Evolutionary conservation across 2,888 invertebrate genomes (phyloP).

Genomic region (Apeira syringaria): DNA sequence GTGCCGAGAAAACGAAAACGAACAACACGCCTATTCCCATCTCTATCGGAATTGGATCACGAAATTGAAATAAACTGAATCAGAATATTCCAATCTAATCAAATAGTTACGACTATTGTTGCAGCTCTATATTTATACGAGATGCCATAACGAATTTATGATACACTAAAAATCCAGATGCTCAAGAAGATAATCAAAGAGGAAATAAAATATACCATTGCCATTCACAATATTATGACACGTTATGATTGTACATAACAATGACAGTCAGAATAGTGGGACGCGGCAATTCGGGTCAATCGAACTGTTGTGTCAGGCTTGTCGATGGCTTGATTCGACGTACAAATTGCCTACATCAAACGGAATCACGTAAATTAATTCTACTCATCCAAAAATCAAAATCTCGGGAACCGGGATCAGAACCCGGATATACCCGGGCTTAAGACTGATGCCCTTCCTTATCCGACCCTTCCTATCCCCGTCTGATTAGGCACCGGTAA

Average conservation of each 20-base stretch:
- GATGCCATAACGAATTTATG: conserved; percentile 21
- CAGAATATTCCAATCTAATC: conserved; percentile 26
- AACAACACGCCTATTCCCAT: conserved; percentile 23
- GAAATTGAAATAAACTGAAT: conserved; percentile 31
- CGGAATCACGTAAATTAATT: conserved; percentile 31
- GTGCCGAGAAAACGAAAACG: conserved; percentile 17
- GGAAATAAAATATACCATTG: conserved; percentile 15
- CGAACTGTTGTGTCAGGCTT: conserved; percentile 13
- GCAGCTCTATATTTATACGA: conserved; percentile 21
- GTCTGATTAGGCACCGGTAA: conserved; percentile 41
- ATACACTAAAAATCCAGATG: conserved; percentile 18
- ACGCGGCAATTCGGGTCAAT: conserved; percentile 24
- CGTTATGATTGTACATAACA: conserved; percentile 25
- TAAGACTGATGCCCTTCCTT: conserved; percentile 32
- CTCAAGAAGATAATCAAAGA: conserved; percentile 20
- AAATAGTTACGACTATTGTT: conserved; percentile 28
- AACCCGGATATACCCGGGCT: conserved; percentile 25
- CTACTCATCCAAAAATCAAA: conserved; percentile 30
- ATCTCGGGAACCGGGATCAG: conserved; percentile 23
- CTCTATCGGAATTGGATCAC: conserved; percentile 23
- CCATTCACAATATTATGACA: conserved; percentile 18
- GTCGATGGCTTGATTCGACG: conserved; percentile 24
- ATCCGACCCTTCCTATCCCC: conserved; percentile 41
- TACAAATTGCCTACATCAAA: conserved; percentile 29
- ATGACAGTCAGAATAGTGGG: conserved; percentile 15